These are phyloP conservation scores for Himalopsyche phryganea DNA, from an alignment of 1,140 invertebrate species.

Conservation along the genomic window DNA sequence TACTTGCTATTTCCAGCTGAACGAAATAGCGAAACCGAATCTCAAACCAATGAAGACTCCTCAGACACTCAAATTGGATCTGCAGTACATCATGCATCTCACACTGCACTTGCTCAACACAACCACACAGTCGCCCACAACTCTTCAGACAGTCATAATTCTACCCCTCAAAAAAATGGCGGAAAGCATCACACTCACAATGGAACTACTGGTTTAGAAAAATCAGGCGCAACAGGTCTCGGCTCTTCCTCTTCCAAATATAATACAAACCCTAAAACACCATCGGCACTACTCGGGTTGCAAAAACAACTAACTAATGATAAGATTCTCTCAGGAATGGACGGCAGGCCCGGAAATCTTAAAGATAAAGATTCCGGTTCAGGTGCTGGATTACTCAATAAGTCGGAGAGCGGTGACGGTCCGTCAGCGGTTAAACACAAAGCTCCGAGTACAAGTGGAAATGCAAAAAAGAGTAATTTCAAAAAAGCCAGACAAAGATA, in stretches of 20 bases:
- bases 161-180: constrained; percentile 57
- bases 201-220: constrained; percentile 46
- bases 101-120: constrained; percentile 48
- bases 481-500: constrained; percentile 70
- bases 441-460: constrained; percentile 53
- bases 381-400: constrained; percentile 38
- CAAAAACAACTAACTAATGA: constrained; percentile 55
- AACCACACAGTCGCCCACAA: constrained; percentile 66
- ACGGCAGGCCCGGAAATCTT: constrained; percentile 48
- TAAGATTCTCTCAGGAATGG: constrained; percentile 45
- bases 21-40: constrained; percentile 84
- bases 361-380: constrained; percentile 53
- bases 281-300: constrained; percentile 47
- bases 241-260: constrained; percentile 43
- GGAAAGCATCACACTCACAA: constrained; percentile 64
- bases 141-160: constrained; percentile 57
- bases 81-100: constrained; percentile 29
- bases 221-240: constrained; percentile 37
- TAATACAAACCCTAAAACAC: constrained; percentile 48
- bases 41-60: constrained; percentile 75
- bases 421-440: constrained; percentile 56
- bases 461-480: constrained; percentile 63
- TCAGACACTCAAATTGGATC: constrained; percentile 65
- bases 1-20: constrained; percentile 70
- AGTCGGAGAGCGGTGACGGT: constrained; percentile 46